Base-by-base conservation (phyloP, 2,888 invertebrate genomes). In the Eupelmus urozonus region DNA sequence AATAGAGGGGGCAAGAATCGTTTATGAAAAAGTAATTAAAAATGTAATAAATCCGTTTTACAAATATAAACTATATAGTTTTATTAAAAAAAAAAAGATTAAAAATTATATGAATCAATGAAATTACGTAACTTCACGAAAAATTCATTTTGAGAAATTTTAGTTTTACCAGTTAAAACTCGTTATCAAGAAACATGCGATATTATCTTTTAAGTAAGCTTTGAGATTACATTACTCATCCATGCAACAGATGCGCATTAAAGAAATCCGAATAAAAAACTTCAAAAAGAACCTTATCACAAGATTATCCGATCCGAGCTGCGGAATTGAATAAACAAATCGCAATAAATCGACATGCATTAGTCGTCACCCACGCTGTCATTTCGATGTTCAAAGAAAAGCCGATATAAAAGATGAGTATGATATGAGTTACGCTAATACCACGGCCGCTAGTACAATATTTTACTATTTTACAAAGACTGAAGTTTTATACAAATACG, bases 151-250 rank as follows among this genome's bases (percentile, higher is more conserved):
- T n/a, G n/a, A n/a, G n/a, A n/a, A n/a, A n/a, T n/a, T 65, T 65
- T 53, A 66, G 34, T 23, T 63, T 23, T n/a, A n/a, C n/a, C n/a
- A n/a, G 34, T 34, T 5, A 34, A 34, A 34, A 5, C 9, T 34
- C 9, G 25, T 18, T 66, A 66, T 66, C 51, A 18, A 66, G 25
- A 9, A 59, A 18, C 59, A 59, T 20, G 25, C 2, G 34, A 3
- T n/a, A 9, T 5, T 11, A 18, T 45, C 45, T 45, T 45, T 45
- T 45, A 45, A 45, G 55, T 69, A 55, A 70, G 57, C 59, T 29
- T 59, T 45, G 16, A 45, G 11, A 53, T 70, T 49, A 49, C 29
- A 60, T 70, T 70, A 71, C 29, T 71, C 71, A 71, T 71, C 45
- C 49, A 2, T 20, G 57, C 42, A 45, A 57, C 45, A 70, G 5